Evolutionary conservation across 2,113 vertebrate genomes (phyloP).

Genomic region (Chloropsis cyanopogon): DNA sequence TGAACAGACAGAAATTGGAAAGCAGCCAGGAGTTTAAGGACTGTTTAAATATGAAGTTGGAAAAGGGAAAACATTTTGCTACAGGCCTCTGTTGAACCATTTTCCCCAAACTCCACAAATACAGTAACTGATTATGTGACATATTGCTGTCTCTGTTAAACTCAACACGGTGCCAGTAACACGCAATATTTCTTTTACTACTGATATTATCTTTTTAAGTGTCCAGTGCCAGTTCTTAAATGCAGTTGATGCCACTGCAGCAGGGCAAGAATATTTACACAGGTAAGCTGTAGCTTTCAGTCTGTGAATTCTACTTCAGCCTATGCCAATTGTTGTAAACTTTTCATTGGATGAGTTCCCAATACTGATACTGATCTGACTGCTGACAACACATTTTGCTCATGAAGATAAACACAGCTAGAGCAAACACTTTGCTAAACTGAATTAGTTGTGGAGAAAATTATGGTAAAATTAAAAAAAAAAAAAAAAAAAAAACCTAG

Average conservation of each 20-base stretch:
- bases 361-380: background rate
- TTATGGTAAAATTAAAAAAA: background rate
- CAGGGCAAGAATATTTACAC: background rate
- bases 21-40: background rate
- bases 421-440: background rate
- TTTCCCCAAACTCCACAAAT: background rate
- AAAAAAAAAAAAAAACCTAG: background rate
- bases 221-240: background rate
- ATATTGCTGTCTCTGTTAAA: background rate
- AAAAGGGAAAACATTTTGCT: background rate
- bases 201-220: background rate
- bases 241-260: background rate
- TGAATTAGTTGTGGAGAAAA: background rate
- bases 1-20: conserved; percentile 1
- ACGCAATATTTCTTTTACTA: background rate
- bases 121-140: background rate
- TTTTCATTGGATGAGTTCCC: background rate
- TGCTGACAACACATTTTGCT: background rate
- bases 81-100: background rate
- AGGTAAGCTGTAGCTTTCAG: background rate
- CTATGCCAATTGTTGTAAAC: background rate
- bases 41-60: background rate
- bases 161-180: background rate
- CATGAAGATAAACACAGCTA: background rate
- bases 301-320: background rate